phyloP scores from a whole-genome alignment of 2,888 invertebrate genomes.

The Cerceris ruficornis region DNA sequence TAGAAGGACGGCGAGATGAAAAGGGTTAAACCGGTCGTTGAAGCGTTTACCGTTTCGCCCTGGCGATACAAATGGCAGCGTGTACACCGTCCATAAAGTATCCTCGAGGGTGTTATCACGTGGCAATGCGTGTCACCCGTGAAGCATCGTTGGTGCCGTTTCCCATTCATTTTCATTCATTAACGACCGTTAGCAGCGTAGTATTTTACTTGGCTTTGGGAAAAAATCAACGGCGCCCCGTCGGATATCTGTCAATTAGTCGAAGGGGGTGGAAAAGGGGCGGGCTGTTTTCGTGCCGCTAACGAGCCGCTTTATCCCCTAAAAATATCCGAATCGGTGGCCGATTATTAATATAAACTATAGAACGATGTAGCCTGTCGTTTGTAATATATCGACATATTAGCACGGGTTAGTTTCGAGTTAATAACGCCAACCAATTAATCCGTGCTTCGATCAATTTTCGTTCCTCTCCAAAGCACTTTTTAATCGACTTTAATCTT shows the following conservation, averaged over 20 bases:
- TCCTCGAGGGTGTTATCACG: slow-evolving; percentile 59
- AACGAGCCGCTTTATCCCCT: too few species aligned
- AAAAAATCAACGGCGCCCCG: slow-evolving; percentile 35
- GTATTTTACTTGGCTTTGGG: slow-evolving; percentile 44
- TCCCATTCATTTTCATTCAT: slow-evolving; percentile 67
- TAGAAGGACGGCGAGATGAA: slow-evolving; percentile 10
- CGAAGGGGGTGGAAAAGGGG: too few species aligned
- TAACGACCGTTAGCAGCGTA: slow-evolving; percentile 53
- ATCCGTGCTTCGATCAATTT: too few species aligned
- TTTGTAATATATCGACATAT: too few species aligned
- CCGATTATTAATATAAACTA: too few species aligned
- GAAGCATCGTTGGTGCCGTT: slow-evolving; percentile 48
- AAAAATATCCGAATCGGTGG: too few species aligned
- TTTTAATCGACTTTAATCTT: too few species aligned
- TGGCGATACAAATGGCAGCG: slow-evolving; percentile 51
- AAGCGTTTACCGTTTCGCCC: slow-evolving; percentile 51
- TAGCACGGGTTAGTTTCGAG: too few species aligned
- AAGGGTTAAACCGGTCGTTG: slow-evolving; percentile 34
- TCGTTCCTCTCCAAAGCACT: too few species aligned
- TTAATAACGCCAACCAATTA: too few species aligned
- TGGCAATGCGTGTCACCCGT: slow-evolving; percentile 55
- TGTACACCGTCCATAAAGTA: slow-evolving; percentile 47
- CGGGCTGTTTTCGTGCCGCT: too few species aligned
- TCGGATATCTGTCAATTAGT: slow-evolving; percentile 43
- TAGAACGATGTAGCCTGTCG: too few species aligned